Percentiles rank a stretch among this genome's conserved stretches.
Evolutionary conservation across 64 coral and sea anemone species (phyloP).

Genomic region (Pachyseris speciosa): DNA sequence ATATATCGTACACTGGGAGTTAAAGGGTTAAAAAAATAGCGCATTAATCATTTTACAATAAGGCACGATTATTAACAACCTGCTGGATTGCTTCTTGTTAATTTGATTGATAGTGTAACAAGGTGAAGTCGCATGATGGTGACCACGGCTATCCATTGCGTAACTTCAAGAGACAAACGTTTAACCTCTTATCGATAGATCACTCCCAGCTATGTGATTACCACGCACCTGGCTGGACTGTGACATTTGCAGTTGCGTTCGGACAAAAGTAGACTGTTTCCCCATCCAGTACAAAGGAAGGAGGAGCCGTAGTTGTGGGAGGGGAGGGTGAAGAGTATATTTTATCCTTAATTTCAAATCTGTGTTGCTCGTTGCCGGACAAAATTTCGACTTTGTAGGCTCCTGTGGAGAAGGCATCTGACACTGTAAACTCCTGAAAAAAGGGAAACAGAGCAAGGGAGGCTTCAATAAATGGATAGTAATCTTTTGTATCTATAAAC

Average conservation of each 20-base stretch:
- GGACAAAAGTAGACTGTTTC: conserved; percentile 83
- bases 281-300: conserved; percentile 72
- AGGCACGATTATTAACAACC: too few species aligned
- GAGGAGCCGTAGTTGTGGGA: conserved; percentile 48
- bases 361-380: conserved; percentile 75
- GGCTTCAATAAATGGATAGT: too few species aligned
- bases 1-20: too few species aligned
- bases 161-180: too few species aligned
- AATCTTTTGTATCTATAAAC: too few species aligned
- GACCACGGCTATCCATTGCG: too few species aligned
- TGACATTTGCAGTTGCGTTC: conserved; percentile 61
- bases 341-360: conserved; percentile 69
- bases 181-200: too few species aligned
- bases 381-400: conserved; percentile 87
- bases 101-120: too few species aligned
- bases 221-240: conserved; percentile 67
- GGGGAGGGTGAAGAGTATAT: conserved; percentile 61
- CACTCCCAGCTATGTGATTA: not conserved
- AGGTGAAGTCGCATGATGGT: too few species aligned
- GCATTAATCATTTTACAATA: too few species aligned
- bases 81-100: too few species aligned
- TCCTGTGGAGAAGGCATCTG: conserved; percentile 85
- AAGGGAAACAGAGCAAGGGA: not conserved
- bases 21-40: too few species aligned
- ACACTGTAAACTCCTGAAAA: conserved; percentile 71